A percentile compares a stretch with the other conserved stretches of the same genome.
Conservation (phyloP, 2,888 invertebrate species). For the Opisthograptis luteolata region DNA sequence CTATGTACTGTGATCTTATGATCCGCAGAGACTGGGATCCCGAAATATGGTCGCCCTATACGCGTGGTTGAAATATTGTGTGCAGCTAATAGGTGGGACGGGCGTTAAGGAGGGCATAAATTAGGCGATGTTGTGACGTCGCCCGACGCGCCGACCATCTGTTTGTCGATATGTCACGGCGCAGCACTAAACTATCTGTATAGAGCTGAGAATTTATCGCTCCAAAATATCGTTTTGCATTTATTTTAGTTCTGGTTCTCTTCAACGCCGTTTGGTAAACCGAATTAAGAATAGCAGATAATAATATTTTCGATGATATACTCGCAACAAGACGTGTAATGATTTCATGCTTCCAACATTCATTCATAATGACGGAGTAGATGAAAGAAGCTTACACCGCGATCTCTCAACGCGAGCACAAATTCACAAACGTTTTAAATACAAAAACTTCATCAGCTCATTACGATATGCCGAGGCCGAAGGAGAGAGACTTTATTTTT, state of each 20-base stretch:
- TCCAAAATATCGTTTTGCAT: not conserved
- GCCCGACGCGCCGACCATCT: constrained; percentile 71
- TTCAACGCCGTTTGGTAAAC: not conserved
- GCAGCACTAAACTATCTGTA: constrained; percentile 59
- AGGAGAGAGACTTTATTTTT: constrained; percentile 56
- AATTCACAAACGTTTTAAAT: constrained; percentile 25
- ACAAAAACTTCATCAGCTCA: constrained; percentile 51
- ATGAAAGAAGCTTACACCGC: constrained; percentile 24
- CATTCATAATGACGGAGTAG: constrained; percentile 4
- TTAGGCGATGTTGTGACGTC: constrained; percentile 81
- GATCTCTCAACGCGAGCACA: constrained; percentile 23
- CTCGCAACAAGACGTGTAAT: constrained; percentile 3
- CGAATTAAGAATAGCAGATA: not conserved
- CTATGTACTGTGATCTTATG: constrained; percentile 27
- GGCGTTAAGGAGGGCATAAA: constrained; percentile 82
- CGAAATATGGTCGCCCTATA: constrained; percentile 57
- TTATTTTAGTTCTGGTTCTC: constrained; percentile 5
- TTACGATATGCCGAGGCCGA: constrained; percentile 36
- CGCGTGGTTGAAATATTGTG: constrained; percentile 71
- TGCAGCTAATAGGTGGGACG: constrained; percentile 82
- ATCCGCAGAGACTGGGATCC: constrained; percentile 38
- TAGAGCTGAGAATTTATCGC: constrained; percentile 48
- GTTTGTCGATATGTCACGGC: constrained; percentile 81
- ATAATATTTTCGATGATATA: constrained; percentile 3
- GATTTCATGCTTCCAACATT: constrained; percentile 3